These are phyloP conservation scores for Molanna angustata DNA, from an alignment of 2,888 invertebrate genomes.

Conservation along the genomic window DNA sequence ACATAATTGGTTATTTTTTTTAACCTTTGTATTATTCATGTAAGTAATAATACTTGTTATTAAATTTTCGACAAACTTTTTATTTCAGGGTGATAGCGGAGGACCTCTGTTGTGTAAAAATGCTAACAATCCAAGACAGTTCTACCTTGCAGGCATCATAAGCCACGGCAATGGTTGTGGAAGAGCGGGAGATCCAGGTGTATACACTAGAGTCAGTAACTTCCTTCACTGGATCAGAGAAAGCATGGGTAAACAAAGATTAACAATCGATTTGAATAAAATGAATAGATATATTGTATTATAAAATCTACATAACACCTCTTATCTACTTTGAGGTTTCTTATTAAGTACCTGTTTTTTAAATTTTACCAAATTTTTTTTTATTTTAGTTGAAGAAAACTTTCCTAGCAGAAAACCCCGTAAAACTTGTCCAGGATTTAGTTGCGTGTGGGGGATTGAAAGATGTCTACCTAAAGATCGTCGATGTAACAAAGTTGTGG, in stretches of 20 bases:
- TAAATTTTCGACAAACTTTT: no score
- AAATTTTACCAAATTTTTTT: not conserved
- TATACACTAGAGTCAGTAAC: conserved; percentile 74
- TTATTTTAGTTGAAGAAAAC: conserved; percentile 44
- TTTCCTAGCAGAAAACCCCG: conserved; percentile 52
- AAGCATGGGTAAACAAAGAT: conserved; percentile 54
- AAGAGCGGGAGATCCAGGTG: conserved; percentile 74
- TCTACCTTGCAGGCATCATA: conserved; percentile 81
- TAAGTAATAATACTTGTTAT: no score
- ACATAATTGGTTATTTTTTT: no score
- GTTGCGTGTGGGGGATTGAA: conserved; percentile 62
- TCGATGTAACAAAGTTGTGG: conserved; percentile 69
- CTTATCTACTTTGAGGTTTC: not conserved
- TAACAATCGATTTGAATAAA: not conserved
- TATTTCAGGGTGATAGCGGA: conserved; percentile 70
- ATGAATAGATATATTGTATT: no score
- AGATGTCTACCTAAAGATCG: conserved; percentile 65
- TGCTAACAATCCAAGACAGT: conserved; percentile 62
- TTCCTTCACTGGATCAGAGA: conserved; percentile 72
- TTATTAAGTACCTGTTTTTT: not conserved
- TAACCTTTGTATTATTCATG: no score
- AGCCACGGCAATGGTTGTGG: conserved; percentile 88
- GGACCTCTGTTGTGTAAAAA: conserved; percentile 80
- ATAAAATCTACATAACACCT: no score
- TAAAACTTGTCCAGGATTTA: conserved; percentile 69